These are phyloP conservation scores for Coreius guichenoti DNA, from an alignment of 2,797 vertebrate genomes.

Conservation along the genomic window DNA sequence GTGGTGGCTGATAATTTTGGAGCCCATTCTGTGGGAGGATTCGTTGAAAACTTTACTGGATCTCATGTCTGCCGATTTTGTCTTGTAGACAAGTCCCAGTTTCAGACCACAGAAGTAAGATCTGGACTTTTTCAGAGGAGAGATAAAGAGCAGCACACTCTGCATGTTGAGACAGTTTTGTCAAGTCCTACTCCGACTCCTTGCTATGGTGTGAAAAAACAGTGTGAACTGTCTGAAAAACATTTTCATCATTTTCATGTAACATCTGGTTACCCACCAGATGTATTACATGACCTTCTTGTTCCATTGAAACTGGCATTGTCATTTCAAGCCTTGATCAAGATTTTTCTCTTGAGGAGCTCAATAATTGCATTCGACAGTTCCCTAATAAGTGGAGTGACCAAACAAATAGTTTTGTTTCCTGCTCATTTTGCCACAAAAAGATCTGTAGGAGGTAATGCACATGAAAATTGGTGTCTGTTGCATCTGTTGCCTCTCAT, in stretches of 20 bases:
- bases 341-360: neutral
- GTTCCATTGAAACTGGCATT: conserved; percentile 23
- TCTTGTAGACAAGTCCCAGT: neutral
- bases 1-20: neutral
- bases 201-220: conserved; percentile 45
- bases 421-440: neutral
- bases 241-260: neutral
- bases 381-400: neutral
- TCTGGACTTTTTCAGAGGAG: conserved; percentile 1
- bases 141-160: conserved; percentile 8
- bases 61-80: neutral
- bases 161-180: conserved; percentile 29
- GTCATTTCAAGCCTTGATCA: conserved; percentile 4
- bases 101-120: conserved; percentile 7
- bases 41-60: neutral
- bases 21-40: neutral
- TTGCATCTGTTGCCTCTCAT: neutral
- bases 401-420: neutral
- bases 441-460: neutral
- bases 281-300: conserved; percentile 2
- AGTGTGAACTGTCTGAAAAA: conserved; percentile 41
- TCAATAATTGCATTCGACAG: neutral
- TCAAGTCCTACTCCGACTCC: conserved; percentile 27
- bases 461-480: neutral
- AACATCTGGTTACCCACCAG: conserved; percentile 43